Percentiles rank a stretch among this genome's conserved stretches.
Evolutionary conservation across 2,113 vertebrate species (phyloP).

Genomic region (Cranoglanis bouderius): DNA sequence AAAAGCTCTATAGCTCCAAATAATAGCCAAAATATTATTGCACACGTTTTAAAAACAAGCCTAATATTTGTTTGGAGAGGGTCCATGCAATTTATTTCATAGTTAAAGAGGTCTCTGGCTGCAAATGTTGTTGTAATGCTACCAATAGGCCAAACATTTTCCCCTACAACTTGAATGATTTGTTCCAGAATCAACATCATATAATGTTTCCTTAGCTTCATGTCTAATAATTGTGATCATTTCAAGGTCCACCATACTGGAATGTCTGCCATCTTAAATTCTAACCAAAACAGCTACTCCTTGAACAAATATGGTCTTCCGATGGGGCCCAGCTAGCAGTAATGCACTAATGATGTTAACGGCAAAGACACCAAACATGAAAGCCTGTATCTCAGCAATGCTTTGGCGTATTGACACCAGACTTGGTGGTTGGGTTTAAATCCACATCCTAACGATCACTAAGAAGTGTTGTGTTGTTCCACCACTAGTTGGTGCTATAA

Average conservation of each 20-base stretch:
- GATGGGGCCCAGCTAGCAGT: neutral
- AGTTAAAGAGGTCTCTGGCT: neutral
- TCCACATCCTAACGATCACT: neutral
- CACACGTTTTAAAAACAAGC: neutral
- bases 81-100: neutral
- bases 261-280: neutral
- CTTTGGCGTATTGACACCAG: neutral
- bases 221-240: neutral
- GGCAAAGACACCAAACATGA: neutral
- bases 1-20: neutral
- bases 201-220: neutral
- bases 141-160: neutral
- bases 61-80: neutral
- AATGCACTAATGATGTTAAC: too few relatives aligned
- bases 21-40: neutral
- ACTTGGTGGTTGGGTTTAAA: neutral
- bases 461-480: neutral
- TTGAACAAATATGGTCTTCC: neutral
- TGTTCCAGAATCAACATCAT: neutral
- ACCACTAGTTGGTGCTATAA: neutral
- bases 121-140: neutral
- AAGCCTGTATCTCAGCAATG: neutral
- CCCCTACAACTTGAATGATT: neutral
- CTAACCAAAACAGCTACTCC: neutral
- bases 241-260: neutral